phyloP scores from a whole-genome alignment of 1,140 invertebrate genomes.

The Diorhabda sublineata region DNA sequence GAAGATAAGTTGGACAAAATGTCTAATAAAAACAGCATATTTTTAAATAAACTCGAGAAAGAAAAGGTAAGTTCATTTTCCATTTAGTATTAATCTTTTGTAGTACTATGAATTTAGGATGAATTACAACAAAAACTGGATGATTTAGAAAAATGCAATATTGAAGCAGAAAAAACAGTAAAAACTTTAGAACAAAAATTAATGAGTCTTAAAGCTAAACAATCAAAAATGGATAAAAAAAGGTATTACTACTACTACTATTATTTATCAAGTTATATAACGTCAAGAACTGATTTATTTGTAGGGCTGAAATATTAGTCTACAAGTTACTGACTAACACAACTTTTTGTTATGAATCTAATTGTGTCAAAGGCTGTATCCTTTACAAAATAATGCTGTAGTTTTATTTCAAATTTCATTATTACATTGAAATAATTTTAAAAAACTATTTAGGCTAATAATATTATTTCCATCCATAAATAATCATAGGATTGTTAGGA shows the following conservation, averaged over 20 bases:
- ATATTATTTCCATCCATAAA: no score
- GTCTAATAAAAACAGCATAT: no score
- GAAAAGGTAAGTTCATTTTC: no score
- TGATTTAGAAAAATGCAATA: neutral
- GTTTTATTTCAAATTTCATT: no score
- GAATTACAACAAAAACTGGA: neutral
- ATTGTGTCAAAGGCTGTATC: slow-evolving; percentile 9
- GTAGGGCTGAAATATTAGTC: slow-evolving; percentile 5
- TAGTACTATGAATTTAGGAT: neutral
- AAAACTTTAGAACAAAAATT: slow-evolving; percentile 6
- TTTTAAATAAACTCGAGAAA: no score
- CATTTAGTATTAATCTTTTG: no score
- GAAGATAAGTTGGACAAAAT: no score
- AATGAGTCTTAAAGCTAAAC: neutral
- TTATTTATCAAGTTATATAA: neutral
- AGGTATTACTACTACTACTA: neutral
- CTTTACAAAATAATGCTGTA: neutral
- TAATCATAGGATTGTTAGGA: no score
- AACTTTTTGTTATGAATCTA: slow-evolving; percentile 9
- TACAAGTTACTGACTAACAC: slow-evolving; percentile 13
- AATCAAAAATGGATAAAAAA: neutral
- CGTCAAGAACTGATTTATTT: neutral
- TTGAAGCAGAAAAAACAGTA: neutral
- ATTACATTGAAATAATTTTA: no score
- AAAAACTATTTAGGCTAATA: no score